Conservation (phyloP, 2,797 vertebrate species). For the Cetoscarus ocellatus region DNA sequence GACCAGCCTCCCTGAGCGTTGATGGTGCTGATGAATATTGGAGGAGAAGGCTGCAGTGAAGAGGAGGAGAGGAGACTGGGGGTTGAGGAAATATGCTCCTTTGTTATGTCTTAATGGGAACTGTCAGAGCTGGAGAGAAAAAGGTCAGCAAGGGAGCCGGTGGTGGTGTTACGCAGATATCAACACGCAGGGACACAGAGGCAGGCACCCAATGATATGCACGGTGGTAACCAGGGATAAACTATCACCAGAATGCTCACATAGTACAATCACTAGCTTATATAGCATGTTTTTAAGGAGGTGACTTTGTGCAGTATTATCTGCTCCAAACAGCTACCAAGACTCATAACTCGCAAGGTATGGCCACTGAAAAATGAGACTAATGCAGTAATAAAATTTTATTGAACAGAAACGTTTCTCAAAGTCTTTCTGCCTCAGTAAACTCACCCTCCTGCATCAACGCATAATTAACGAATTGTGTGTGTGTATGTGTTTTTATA, state of each 20-base stretch:
- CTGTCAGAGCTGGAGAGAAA: slow-evolving; percentile 62
- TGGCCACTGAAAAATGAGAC: too few relatives aligned
- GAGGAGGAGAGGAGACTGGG: slow-evolving; percentile 35
- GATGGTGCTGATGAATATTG: slow-evolving; percentile 66
- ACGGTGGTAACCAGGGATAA: not conserved
- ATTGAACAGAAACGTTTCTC: too few relatives aligned
- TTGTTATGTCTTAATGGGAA: slow-evolving; percentile 71
- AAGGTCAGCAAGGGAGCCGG: slow-evolving; percentile 60
- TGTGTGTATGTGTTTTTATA: too few relatives aligned
- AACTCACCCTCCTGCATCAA: too few relatives aligned
- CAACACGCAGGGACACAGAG: slow-evolving; percentile 12
- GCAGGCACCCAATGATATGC: not conserved
- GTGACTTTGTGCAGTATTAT: not conserved
- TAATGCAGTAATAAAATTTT: too few relatives aligned
- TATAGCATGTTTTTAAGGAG: not conserved
- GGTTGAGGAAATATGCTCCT: slow-evolving; percentile 59
- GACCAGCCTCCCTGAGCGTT: slow-evolving; percentile 39
- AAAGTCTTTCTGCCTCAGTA: too few relatives aligned
- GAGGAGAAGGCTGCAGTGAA: slow-evolving; percentile 54
- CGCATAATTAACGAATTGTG: too few relatives aligned
- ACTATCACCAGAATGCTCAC: not conserved
- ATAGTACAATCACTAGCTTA: not conserved
- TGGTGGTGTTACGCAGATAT: slow-evolving; percentile 24
- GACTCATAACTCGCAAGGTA: too few relatives aligned
- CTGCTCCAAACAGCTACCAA: not conserved